A percentile compares a stretch with the other conserved stretches of the same genome.
These are phyloP conservation scores for human DNA, from an alignment of 2,113 vertebrate species.

Conservation along the genomic window DNA sequence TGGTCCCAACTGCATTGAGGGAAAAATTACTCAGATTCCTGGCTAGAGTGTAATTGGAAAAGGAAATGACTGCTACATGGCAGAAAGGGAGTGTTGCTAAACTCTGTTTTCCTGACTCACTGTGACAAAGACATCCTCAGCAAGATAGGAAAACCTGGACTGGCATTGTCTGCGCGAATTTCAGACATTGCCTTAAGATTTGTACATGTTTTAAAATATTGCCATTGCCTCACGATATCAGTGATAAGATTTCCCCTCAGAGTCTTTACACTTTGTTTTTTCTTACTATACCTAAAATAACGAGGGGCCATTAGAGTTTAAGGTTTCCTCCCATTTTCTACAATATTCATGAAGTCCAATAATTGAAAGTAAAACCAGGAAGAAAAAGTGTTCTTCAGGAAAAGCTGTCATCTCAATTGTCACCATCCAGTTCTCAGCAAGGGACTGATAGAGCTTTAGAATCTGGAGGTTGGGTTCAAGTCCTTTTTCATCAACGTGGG, in stretches of 20 bases:
- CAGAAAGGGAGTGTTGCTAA: neutral
- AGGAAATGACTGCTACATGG: neutral
- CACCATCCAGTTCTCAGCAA: neutral
- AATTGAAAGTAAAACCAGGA: neutral
- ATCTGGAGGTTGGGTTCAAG: neutral
- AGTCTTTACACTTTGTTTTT: neutral
- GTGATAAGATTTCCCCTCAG: neutral
- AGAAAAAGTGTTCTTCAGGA: neutral
- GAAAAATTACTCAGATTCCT: neutral
- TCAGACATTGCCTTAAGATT: neutral
- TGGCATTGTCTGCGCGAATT: neutral
- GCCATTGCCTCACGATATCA: accelerated
- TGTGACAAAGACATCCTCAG: neutral
- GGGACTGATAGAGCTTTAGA: neutral
- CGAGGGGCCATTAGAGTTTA: neutral
- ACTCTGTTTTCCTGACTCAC: neutral
- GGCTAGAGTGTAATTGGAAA: neutral
- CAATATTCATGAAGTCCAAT: neutral
- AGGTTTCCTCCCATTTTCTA: neutral
- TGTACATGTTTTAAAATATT: neutral
- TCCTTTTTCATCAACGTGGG: accelerated
- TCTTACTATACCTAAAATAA: neutral
- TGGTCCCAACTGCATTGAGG: neutral
- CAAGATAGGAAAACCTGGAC: neutral
- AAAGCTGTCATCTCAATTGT: neutral